Evolutionary conservation across 2,888 invertebrate species (phyloP).

Genomic region (Axea sp.): DNA sequence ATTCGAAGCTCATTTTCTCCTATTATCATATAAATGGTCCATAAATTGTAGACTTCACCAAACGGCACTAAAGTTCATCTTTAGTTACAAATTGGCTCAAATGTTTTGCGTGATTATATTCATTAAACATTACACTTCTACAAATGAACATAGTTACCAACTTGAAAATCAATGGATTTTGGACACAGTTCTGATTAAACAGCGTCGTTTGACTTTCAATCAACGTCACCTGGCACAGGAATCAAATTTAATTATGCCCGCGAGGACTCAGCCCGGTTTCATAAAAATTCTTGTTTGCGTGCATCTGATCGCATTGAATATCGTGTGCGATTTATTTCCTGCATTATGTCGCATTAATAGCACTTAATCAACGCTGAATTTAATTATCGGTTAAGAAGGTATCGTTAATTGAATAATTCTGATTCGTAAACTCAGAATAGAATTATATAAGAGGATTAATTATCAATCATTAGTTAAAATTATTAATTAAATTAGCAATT

Average conservation of each 20-base stretch:
- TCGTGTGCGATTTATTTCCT: slow-evolving; percentile 19
- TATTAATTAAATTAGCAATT: too few species aligned
- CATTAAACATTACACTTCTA: slow-evolving; percentile 31
- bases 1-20: too few species aligned
- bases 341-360: slow-evolving; percentile 7
- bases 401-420: too few species aligned
- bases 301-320: slow-evolving; percentile 8
- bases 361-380: slow-evolving; percentile 11
- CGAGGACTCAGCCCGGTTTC: too few species aligned
- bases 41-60: too few species aligned
- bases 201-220: slow-evolving; percentile 43
- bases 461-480: too few species aligned
- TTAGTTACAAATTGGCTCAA: too few species aligned
- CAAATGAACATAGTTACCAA: slow-evolving; percentile 30
- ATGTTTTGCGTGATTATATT: slow-evolving; percentile 35
- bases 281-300: slow-evolving; percentile 17
- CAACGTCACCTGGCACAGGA: slow-evolving; percentile 28
- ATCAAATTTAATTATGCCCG: slow-evolving; percentile 51
- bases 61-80: too few species aligned
- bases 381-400: background rate
- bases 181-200: slow-evolving; percentile 30
- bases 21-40: too few species aligned
- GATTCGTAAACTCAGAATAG: too few species aligned
- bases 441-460: too few species aligned
- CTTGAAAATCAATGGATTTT: slow-evolving; percentile 38